Evolutionary conservation across 1,140 invertebrate species (phyloP).

Genomic region (Eurosta solidaginis): DNA sequence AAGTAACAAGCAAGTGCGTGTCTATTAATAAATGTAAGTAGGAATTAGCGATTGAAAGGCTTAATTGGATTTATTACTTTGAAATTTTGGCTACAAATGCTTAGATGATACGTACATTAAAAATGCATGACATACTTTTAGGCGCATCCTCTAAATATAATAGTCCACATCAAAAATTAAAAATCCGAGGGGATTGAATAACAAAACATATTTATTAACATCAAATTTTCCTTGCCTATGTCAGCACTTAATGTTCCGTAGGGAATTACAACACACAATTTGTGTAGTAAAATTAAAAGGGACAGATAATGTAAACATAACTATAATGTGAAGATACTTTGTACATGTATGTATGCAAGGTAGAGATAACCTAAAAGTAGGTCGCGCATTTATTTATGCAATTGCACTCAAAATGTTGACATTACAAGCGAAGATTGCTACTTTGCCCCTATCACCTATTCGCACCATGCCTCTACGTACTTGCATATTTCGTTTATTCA

Average conservation of each 20-base stretch:
- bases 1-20: no score
- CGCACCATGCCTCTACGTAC: background rate
- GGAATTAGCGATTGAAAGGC: no score
- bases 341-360: background rate
- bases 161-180: background rate
- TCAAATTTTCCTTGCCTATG: background rate
- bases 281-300: slow-evolving; percentile 11
- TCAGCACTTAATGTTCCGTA: background rate
- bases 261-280: background rate
- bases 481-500: background rate
- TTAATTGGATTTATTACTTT: no score
- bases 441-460: background rate
- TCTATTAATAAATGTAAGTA: no score
- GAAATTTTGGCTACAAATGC: no score
- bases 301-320: background rate
- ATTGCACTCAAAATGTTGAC: slow-evolving; percentile 27
- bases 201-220: background rate
- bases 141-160: background rate
- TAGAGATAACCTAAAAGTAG: background rate
- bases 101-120: no score
- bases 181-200: background rate
- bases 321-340: no score
- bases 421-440: slow-evolving; percentile 4
- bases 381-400: slow-evolving; percentile 23
- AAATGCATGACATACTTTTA: no score